Conservation (phyloP, 2,797 vertebrate genomes). For the Amazona ochrocephala region DNA sequence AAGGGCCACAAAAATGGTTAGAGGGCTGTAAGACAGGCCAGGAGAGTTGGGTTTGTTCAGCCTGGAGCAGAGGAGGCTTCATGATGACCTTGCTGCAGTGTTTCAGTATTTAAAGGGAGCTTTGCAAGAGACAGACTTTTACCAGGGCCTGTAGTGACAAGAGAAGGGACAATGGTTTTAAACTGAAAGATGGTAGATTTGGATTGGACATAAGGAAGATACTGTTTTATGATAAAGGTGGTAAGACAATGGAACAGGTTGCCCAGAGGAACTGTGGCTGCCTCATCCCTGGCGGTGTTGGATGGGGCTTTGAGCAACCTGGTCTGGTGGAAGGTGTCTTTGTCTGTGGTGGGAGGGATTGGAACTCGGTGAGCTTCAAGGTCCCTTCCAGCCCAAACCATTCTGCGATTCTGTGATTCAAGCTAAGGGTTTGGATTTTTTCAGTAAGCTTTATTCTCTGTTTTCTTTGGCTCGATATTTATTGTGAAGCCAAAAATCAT, state of each 20-base stretch:
- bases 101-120: neutral
- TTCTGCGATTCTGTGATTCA: neutral
- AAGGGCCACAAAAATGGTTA: neutral
- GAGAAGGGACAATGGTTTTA: neutral
- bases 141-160: neutral
- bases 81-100: neutral
- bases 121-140: neutral
- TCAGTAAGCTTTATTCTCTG: neutral
- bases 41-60: neutral
- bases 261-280: neutral
- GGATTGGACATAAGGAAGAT: neutral
- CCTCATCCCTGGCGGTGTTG: neutral
- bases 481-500: neutral
- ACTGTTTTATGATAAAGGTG: neutral
- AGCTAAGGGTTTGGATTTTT: neutral
- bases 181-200: neutral
- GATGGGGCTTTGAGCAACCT: neutral
- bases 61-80: neutral
- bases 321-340: neutral
- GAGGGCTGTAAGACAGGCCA: neutral
- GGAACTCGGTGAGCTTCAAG: neutral
- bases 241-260: neutral
- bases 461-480: neutral
- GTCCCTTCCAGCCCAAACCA: neutral
- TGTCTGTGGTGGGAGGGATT: neutral